Evolutionary conservation across 2,113 vertebrate species (phyloP).

Genomic region (Phylloscopus trochilus): DNA sequence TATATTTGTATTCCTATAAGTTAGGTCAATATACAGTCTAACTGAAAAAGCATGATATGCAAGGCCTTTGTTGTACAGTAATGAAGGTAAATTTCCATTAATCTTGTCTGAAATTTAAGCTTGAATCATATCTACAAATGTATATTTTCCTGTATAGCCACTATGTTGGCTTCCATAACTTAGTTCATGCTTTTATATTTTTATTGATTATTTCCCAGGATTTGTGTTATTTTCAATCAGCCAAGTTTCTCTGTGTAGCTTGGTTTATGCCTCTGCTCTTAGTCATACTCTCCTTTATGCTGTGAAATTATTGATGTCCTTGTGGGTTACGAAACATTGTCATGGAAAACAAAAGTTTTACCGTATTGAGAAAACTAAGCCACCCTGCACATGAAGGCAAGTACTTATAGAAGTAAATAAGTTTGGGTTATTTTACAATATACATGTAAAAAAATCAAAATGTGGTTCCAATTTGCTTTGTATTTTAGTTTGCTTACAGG

Average conservation of each 20-base stretch:
- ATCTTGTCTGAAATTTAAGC: neutral
- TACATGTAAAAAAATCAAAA: accelerated
- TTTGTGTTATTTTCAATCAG: neutral
- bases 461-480: neutral
- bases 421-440: neutral
- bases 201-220: neutral
- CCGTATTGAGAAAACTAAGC: neutral
- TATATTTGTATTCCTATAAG: neutral
- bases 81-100: neutral
- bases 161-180: neutral
- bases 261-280: neutral
- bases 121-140: neutral
- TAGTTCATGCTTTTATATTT: neutral
- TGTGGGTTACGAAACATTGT: neutral
- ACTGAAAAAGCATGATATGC: neutral
- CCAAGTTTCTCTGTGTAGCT: neutral
- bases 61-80: neutral
- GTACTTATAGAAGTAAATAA: neutral
- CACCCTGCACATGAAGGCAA: neutral
- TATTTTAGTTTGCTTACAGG: neutral
- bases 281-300: neutral
- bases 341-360: neutral
- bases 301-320: neutral
- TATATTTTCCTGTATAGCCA: neutral
- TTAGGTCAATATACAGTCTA: neutral